Evolutionary conservation across 35 echinoderm and acorn worm genomes (phyloP).

Genomic region (Amphiura filiformis): DNA sequence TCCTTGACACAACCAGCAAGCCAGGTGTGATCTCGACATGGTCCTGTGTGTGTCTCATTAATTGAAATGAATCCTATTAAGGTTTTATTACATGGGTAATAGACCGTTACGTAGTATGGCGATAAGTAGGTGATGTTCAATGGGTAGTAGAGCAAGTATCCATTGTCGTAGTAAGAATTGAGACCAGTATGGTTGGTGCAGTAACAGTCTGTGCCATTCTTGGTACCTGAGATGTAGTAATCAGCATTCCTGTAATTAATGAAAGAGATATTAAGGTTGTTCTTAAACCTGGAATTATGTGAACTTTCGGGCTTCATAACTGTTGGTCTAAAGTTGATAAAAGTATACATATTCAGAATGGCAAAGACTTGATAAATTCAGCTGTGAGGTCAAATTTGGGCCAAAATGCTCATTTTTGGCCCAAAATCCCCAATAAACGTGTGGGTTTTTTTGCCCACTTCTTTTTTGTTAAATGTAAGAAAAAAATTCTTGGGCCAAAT

Average conservation of each 20-base stretch:
- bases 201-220: conserved; percentile 55
- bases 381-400: too few species aligned
- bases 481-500: too few species aligned
- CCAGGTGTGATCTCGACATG: background rate
- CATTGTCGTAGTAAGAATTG: conserved; percentile 19
- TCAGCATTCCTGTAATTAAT: conserved; percentile 34
- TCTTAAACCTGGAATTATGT: too few species aligned
- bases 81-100: conserved; percentile 41
- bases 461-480: too few species aligned
- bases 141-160: background rate
- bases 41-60: conserved; percentile 22
- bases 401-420: too few species aligned
- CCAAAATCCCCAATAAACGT: too few species aligned
- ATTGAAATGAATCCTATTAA: background rate
- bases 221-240: conserved; percentile 41
- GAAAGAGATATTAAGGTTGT: background rate
- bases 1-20: background rate
- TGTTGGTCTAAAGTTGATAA: too few species aligned
- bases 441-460: too few species aligned
- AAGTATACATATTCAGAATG: too few species aligned
- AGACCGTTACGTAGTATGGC: conserved; percentile 33
- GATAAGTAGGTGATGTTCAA: conserved; percentile 29
- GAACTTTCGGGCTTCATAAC: too few species aligned
- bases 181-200: conserved; percentile 41
- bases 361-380: too few species aligned